Base-by-base conservation (phyloP, 2,888 invertebrate genomes). In the Cataglyphis rosenhaueri region DNA sequence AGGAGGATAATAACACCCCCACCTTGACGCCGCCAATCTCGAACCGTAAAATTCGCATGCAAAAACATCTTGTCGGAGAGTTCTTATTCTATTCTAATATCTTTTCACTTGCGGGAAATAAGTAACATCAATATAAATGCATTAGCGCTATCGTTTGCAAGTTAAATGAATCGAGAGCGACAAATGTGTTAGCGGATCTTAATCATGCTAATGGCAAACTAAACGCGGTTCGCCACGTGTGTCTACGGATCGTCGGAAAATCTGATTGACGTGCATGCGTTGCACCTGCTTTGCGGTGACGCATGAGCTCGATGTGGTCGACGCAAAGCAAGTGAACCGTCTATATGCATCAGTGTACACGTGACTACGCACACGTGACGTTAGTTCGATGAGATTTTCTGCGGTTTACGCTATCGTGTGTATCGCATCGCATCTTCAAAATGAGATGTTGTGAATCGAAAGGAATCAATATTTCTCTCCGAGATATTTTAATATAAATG, bases 151-250 rank as follows among this genome's bases (percentile, higher is more conserved):
- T 61, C 71, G 71, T 61, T 44, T 48, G 4, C 71, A 35, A 70
- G 55, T 44, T 32, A 61, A 44, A 25, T 71, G 35, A 68, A 71
- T 71, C 78, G 66, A 66, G 44, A 73, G 55, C 41, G 41, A 10
- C 61, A 74, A 62, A 70, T 57, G 66, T 62, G 41, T 78, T 57
- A n/a, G 44, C 66, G 73, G 64, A 76, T 84, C 84, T 81, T 86
- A 83, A 88, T 85, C 87, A 81, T 74, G 82, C 65, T 88, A 88
- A 88, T 85, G 86, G 66, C 70, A 70, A 85, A 89, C 85, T 85
- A 88, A 89, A 88, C 83, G 84, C 64, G 73, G 55, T 35, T 59
- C 62, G 35, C 70, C 81, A 81, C 81, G 82, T 83, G 83, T 76
- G 68, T 75, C 66, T 52, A 74, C 59, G 59, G 41, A 65, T 64